These are phyloP conservation scores for Anastrepha obliqua DNA, from an alignment of 1,140 invertebrate genomes.

Conservation along the genomic window DNA sequence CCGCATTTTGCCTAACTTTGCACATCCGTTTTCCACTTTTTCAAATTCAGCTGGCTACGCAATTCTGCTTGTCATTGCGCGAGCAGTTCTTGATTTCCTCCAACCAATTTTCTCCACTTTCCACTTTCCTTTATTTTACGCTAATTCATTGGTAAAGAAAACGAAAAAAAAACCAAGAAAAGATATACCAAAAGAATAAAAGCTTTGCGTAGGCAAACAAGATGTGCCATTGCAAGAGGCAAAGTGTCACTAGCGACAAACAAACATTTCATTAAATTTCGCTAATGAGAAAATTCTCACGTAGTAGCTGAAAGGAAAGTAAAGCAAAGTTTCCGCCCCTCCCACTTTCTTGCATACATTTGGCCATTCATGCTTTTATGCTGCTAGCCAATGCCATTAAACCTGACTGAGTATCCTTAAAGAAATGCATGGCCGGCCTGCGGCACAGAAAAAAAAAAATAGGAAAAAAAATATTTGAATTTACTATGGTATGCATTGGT, in stretches of 20 bases:
- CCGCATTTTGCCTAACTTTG: no score
- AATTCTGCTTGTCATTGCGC: neutral
- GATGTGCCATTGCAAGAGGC: neutral
- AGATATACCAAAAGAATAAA: neutral
- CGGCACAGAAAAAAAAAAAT: neutral
- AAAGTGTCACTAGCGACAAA: slow-evolving; percentile 39
- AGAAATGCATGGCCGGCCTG: slow-evolving; percentile 21
- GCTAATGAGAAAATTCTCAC: slow-evolving; percentile 71
- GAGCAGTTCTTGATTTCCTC: neutral
- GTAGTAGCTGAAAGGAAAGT: slow-evolving; percentile 54
- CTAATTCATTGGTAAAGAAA: slow-evolving; percentile 39
- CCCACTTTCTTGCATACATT: neutral
- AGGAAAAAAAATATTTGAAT: neutral
- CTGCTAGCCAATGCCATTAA: neutral
- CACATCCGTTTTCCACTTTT: no score
- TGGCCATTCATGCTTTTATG: no score
- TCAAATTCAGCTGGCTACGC: neutral
- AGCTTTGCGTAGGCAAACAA: neutral
- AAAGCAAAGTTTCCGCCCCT: slow-evolving; percentile 12
- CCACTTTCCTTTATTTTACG: slow-evolving; percentile 19
- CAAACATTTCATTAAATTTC: slow-evolving; percentile 71
- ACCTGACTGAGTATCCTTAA: slow-evolving; percentile 39
- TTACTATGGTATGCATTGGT: neutral
- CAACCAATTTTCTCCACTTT: neutral
- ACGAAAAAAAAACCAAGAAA: neutral